Evolutionary conservation across 2,888 invertebrate species (phyloP), one percentile per base, ranked within the genome.

Genomic region (Mythimna impura): DNA sequence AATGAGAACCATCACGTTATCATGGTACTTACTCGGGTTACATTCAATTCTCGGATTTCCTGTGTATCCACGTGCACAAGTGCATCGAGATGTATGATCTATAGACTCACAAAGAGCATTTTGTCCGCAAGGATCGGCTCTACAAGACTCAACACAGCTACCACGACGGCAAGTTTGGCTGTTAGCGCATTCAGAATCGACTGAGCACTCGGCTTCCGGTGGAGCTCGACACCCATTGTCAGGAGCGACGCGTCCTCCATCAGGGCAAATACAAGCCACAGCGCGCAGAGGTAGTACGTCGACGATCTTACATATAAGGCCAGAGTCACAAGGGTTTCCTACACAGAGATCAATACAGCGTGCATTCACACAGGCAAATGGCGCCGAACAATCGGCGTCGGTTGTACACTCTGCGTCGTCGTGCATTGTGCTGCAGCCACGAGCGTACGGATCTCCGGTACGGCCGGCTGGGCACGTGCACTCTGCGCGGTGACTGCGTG

Each of bases 241-340:
- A 9, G 96, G 96, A 81, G 98, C 98, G 0, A 97, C 97, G 61
- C 98, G 97, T 0, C 98, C 98, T 78, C 98, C 98, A 57, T 97
- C 97, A 22, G 98, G 98, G 93, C 99, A 99, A 88, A 98, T 97
- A 90, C 99, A 99, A 86, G 98, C 98, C 86, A 99, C 97, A 0
- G 98, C 98, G 67, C 98, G 97, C 80, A 98, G 93, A 3, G 99
- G 98, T 62, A 98, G 90, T 0, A 98, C 97, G 85, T 98, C 98
- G 17, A 98, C 95, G 0, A 98, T 98, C 75, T 97, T 96, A 91
- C 99, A 99, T 74, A 97, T 97, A 85, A 99, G 98, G 81, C 98
- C 98, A 8, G 97, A 95, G 22, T 97, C 97, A 89, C 99, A 99
- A 61, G 98, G 97, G 83, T 97, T 97, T 12, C 97, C 97, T 17